Evolutionary conservation across 2,888 invertebrate species (phyloP).

Genomic region (Elysia crispata): DNA sequence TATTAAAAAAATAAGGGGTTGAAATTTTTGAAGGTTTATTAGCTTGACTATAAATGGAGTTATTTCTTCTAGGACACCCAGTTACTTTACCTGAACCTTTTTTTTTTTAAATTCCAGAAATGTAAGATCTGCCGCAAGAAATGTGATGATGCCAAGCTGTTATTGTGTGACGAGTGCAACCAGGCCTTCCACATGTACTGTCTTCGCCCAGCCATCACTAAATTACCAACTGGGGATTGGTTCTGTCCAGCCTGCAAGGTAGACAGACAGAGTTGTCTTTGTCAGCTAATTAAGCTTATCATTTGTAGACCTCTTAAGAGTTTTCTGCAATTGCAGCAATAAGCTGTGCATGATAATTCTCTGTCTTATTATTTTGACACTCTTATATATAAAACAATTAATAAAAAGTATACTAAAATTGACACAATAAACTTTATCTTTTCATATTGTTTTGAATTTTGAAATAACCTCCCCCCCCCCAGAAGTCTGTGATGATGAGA

Average conservation of each 20-base stretch:
- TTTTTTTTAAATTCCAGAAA: slow-evolving; percentile 73
- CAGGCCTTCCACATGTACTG: slow-evolving; percentile 76
- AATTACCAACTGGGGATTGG: slow-evolving; percentile 76
- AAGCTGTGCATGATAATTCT: too few species aligned
- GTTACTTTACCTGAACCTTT: too few species aligned
- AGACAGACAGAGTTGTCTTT: slow-evolving; percentile 48
- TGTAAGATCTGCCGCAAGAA: slow-evolving; percentile 78
- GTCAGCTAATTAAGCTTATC: background rate
- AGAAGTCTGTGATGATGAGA: too few species aligned
- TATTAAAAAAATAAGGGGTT: too few species aligned
- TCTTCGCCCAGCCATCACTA: slow-evolving; percentile 70
- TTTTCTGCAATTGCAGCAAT: background rate
- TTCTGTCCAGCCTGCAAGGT: slow-evolving; percentile 75
- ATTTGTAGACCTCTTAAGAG: background rate
- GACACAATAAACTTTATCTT: too few species aligned
- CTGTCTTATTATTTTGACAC: too few species aligned
- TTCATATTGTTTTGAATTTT: too few species aligned
- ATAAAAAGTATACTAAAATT: too few species aligned
- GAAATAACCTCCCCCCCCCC: too few species aligned
- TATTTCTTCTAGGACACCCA: background rate
- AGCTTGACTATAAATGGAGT: background rate
- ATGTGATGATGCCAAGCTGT: slow-evolving; percentile 68
- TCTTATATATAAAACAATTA: too few species aligned
- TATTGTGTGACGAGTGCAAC: slow-evolving; percentile 77
- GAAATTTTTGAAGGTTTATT: background rate